Evolutionary conservation across 2,113 vertebrate species (phyloP).

Genomic region (Salvelinus namaycush): DNA sequence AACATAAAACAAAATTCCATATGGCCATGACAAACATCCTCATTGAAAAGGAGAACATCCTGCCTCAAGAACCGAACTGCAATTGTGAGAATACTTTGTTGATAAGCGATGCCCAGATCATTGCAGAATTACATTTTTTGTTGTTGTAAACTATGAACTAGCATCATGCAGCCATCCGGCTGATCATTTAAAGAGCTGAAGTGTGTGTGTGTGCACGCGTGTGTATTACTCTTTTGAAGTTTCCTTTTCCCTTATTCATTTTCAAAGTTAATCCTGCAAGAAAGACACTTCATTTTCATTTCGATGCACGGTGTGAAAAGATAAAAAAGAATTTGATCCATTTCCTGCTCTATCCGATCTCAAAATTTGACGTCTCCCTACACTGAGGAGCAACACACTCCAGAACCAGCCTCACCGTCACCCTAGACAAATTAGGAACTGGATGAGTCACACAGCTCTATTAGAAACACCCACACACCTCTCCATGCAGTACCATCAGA

Average conservation of each 20-base stretch:
- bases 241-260: background rate
- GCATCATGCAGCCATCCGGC: background rate
- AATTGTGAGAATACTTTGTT: background rate
- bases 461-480: background rate
- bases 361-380: background rate
- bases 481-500: too few species aligned
- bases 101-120: background rate
- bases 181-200: background rate
- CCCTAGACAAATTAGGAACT: constrained; percentile 35
- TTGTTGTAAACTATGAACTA: background rate
- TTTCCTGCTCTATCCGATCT: constrained; percentile 22
- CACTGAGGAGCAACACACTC: background rate
- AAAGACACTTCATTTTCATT: constrained; percentile 1
- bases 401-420: background rate
- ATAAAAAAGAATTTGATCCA: background rate
- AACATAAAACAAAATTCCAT: background rate
- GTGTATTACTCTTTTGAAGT: background rate
- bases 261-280: constrained; percentile 2
- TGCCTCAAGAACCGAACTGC: background rate
- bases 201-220: too few species aligned
- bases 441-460: constrained; percentile 24
- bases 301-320: background rate
- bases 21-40: background rate
- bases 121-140: background rate
- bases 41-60: background rate